A percentile compares a stretch with the other conserved stretches of the same genome.
Evolutionary conservation across 2,888 invertebrate species (phyloP).

Genomic region (Lordiphosa fenestrarum): DNA sequence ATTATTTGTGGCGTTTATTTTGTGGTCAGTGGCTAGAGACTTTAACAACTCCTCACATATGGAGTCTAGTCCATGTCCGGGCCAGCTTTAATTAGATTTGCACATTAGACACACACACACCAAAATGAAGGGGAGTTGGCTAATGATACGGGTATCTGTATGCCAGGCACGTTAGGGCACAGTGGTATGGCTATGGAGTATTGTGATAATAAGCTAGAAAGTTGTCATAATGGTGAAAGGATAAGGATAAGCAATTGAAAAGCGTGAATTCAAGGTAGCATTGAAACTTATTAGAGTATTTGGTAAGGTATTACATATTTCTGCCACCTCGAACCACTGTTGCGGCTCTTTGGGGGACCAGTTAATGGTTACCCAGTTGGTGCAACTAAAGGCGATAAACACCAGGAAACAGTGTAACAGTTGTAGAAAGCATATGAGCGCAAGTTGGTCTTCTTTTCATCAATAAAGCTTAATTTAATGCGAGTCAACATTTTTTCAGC

Average conservation of each 20-base stretch:
- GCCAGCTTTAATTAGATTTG: conserved; percentile 71
- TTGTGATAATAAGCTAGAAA: not conserved
- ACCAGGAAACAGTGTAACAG: conserved; percentile 43
- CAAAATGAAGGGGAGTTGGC: conserved; percentile 26
- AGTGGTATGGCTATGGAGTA: conserved; percentile 7
- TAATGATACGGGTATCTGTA: conserved; percentile 59
- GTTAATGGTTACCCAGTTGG: conserved; percentile 39
- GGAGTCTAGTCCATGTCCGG: conserved; percentile 42
- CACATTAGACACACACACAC: conserved; percentile 49
- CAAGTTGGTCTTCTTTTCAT: conserved; percentile 33
- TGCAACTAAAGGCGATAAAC: conserved; percentile 46
- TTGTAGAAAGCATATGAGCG: conserved; percentile 24
- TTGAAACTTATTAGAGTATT: too few species aligned
- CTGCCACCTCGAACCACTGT: conserved; percentile 13
- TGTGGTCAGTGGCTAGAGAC: conserved; percentile 40
- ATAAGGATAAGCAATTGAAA: too few species aligned
- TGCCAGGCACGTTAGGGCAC: conserved; percentile 53
- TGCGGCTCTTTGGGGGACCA: conserved; percentile 7
- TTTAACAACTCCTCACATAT: conserved; percentile 51
- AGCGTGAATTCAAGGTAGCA: too few species aligned
- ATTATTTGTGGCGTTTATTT: conserved; percentile 78
- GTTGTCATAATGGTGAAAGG: too few species aligned
- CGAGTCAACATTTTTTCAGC: conserved; percentile 37
- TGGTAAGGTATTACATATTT: not conserved
- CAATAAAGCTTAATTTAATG: conserved; percentile 75